A percentile compares a stretch with the other conserved stretches of the same genome.
Conservation (phyloP, 2,797 vertebrate genomes). For the Benthosema pterotum region DNA sequence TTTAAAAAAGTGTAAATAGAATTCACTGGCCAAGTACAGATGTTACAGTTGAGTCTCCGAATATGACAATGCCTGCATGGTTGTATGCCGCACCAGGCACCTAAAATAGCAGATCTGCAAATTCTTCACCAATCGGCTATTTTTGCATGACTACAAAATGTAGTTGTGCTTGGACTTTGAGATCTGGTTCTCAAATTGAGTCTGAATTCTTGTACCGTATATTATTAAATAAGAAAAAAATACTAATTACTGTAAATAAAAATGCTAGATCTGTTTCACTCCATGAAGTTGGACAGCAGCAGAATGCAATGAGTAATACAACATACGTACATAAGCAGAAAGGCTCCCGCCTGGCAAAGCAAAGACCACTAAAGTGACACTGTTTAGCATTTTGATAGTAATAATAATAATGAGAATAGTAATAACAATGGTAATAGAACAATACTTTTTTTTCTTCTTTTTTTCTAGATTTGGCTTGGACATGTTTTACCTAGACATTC, state of each 20-base stretch:
- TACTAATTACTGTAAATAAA: background rate
- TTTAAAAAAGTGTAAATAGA: too few relatives aligned
- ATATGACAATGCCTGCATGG: too few relatives aligned
- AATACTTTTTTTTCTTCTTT: conserved; percentile 36
- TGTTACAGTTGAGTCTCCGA: too few relatives aligned
- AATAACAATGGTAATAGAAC: conserved; percentile 38
- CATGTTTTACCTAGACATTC: conserved; percentile 76
- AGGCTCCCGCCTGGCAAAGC: conserved; percentile 43
- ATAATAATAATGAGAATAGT: conserved; percentile 57
- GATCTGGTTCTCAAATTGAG: too few relatives aligned
- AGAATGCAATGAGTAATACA: conserved; percentile 51
- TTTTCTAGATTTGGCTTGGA: conserved; percentile 60
- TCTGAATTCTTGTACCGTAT: too few relatives aligned
- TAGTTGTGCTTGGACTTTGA: too few relatives aligned
- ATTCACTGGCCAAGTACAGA: too few relatives aligned
- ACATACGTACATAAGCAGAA: conserved; percentile 40
- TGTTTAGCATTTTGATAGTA: conserved; percentile 52
- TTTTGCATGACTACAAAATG: too few relatives aligned
- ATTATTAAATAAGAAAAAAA: too few relatives aligned
- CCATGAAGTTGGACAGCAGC: conserved; percentile 51
- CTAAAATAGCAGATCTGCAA: too few relatives aligned
- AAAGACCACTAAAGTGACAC: conserved; percentile 57
- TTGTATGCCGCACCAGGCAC: too few relatives aligned
- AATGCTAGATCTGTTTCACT: conserved; percentile 27
- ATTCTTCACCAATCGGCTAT: too few relatives aligned